These are phyloP conservation scores for Tenthredo livida DNA, from an alignment of 2,888 invertebrate species.

Conservation along the genomic window DNA sequence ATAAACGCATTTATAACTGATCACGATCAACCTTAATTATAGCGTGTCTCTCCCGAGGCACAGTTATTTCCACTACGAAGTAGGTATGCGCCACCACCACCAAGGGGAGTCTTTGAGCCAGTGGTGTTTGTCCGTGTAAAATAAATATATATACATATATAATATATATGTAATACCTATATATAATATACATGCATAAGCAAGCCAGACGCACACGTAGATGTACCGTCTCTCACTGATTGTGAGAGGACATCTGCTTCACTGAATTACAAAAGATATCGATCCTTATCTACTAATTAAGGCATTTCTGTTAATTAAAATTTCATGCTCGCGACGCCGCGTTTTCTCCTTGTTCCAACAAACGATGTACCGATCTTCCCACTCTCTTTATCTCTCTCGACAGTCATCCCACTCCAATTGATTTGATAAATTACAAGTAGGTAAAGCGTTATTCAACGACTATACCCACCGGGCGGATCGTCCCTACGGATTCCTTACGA, in stretches of 20 bases:
- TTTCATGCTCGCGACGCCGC: conserved; percentile 62
- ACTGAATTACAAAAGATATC: conserved; percentile 56
- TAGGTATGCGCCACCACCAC: not conserved
- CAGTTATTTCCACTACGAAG: not conserved
- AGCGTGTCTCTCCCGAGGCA: conserved; percentile 25
- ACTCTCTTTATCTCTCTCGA: not conserved
- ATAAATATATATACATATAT: not conserved
- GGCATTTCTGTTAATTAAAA: conserved; percentile 69
- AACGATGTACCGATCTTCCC: not conserved
- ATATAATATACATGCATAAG: not conserved
- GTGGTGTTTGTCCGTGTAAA: not conserved
- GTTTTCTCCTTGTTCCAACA: not conserved
- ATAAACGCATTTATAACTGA: conserved; percentile 66
- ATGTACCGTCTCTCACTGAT: not conserved
- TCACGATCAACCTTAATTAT: conserved; percentile 68
- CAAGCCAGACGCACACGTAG: no score
- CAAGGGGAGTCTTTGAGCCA: not conserved
- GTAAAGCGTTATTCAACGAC: not conserved
- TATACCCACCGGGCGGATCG: not conserved
- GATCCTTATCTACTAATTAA: conserved; percentile 68
- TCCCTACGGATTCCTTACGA: not conserved
- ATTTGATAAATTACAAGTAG: conserved; percentile 39
- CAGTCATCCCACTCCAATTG: conserved; percentile 15
- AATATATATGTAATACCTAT: not conserved
- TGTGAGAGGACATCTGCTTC: conserved; percentile 53